Evolutionary conservation across 2,113 vertebrate genomes (phyloP).

Genomic region (Eptesicus fuscus): DNA sequence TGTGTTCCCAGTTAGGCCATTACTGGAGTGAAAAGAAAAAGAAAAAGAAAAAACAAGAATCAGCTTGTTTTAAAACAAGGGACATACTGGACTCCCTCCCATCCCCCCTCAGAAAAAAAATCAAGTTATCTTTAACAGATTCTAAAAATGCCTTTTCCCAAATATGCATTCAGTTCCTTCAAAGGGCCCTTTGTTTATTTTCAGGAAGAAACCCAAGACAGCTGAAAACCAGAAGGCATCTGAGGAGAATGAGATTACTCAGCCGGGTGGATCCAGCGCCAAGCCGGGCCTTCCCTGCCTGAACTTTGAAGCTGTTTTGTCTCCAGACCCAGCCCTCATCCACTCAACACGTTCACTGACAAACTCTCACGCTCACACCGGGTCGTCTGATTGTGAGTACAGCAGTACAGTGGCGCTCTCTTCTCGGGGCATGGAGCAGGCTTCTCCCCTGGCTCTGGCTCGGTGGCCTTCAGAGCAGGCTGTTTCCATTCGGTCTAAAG

Average conservation of each 20-base stretch:
- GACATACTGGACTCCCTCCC: conserved; percentile 81
- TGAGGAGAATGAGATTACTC: conserved; percentile 97
- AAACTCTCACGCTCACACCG: conserved; percentile 91
- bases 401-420: conserved; percentile 53
- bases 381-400: conserved; percentile 98
- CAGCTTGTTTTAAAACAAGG: conserved; percentile 85
- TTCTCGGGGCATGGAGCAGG: neutral
- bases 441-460: conserved; percentile 24
- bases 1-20: conserved; percentile 80
- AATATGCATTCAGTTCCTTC: conserved; percentile 85
- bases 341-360: conserved; percentile 91
- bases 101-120: conserved; percentile 75
- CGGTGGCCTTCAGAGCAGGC: conserved; percentile 10
- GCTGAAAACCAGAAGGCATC: conserved; percentile 93
- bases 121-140: conserved; percentile 88
- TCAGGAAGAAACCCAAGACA: conserved; percentile 90
- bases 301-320: conserved; percentile 90
- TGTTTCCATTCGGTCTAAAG: conserved; percentile 46
- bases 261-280: conserved; percentile 92
- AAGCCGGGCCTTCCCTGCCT: conserved; percentile 92
- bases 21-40: conserved; percentile 76
- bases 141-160: conserved; percentile 89
- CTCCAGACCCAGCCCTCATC: conserved; percentile 88
- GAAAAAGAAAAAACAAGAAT: conserved; percentile 83
- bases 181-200: conserved; percentile 89